Percentiles rank a stretch among this genome's conserved stretches.
Evolutionary conservation across 1,140 invertebrate species (phyloP).

Genomic region (Ips typographus): DNA sequence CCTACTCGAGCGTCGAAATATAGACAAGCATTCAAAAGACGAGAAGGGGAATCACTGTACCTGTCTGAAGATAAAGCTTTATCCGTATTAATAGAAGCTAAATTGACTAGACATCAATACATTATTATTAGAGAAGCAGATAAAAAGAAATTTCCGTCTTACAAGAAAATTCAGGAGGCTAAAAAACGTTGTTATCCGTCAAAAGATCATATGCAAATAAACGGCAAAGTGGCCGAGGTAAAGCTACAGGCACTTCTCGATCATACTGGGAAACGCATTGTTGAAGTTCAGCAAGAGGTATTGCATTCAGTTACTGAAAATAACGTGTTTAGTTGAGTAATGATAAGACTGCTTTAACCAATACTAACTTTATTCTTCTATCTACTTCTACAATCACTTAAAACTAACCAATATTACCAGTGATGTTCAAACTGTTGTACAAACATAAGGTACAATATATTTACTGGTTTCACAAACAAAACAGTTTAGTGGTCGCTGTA

Average conservation of each 20-base stretch:
- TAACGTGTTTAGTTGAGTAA: too few species aligned
- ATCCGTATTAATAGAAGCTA: slow-evolving; percentile 6
- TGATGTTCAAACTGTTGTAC: too few species aligned
- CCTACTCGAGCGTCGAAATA: background rate
- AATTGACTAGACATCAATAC: slow-evolving; percentile 13
- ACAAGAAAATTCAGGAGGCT: slow-evolving; percentile 6
- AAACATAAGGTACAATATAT: too few species aligned
- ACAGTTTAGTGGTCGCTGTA: too few species aligned
- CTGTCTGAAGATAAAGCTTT: background rate
- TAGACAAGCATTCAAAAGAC: background rate
- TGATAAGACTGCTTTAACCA: too few species aligned
- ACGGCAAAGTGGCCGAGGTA: background rate
- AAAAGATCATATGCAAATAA: background rate
- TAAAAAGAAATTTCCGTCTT: slow-evolving; percentile 9
- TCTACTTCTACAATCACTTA: too few species aligned
- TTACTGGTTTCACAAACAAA: too few species aligned
- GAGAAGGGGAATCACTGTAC: background rate
- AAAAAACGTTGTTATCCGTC: slow-evolving; percentile 13
- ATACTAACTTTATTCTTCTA: too few species aligned
- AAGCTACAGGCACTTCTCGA: slow-evolving; percentile 5
- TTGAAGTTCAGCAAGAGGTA: background rate
- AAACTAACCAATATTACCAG: too few species aligned
- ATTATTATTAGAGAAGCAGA: slow-evolving; percentile 5
- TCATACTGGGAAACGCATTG: slow-evolving; percentile 2
- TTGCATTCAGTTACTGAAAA: too few species aligned